Conservation (phyloP, 2,888 invertebrate species). For the Reticulitermes lucifugus region DNA sequence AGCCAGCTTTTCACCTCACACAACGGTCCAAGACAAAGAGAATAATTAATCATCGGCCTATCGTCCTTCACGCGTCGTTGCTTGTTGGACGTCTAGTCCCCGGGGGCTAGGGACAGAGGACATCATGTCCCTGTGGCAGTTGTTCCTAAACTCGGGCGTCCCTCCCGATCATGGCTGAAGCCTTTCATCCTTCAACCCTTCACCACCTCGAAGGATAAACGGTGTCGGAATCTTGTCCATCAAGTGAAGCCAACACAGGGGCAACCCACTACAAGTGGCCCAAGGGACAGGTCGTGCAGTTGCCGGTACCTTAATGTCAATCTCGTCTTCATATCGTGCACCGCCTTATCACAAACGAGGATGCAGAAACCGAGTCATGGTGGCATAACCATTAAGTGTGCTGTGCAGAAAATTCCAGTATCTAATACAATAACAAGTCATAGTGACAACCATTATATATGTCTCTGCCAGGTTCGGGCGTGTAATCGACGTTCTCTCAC, state of each 20-base stretch:
- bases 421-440: too few relatives aligned
- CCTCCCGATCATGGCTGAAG: slow-evolving; percentile 9
- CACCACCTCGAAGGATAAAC: not conserved
- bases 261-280: too few relatives aligned
- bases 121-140: slow-evolving; percentile 1
- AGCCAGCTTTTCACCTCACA: slow-evolving; percentile 2
- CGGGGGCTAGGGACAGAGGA: not conserved
- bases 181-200: not conserved
- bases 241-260: not conserved
- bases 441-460: too few relatives aligned
- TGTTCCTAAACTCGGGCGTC: not conserved
- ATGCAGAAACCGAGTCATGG: too few relatives aligned
- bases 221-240: not conserved
- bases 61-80: slow-evolving; percentile 35
- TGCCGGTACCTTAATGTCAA: too few relatives aligned
- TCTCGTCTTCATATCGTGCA: too few relatives aligned
- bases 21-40: slow-evolving; percentile 26
- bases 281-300: too few relatives aligned
- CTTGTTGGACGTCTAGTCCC: not conserved
- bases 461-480: too few relatives aligned
- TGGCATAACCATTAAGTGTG: too few relatives aligned
- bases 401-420: too few relatives aligned
- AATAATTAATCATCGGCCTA: slow-evolving; percentile 31
- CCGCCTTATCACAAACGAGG: too few relatives aligned
- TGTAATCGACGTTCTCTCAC: too few relatives aligned